Conservation (phyloP, 2,888 invertebrate species). For the Brachyopa scutellaris region DNA sequence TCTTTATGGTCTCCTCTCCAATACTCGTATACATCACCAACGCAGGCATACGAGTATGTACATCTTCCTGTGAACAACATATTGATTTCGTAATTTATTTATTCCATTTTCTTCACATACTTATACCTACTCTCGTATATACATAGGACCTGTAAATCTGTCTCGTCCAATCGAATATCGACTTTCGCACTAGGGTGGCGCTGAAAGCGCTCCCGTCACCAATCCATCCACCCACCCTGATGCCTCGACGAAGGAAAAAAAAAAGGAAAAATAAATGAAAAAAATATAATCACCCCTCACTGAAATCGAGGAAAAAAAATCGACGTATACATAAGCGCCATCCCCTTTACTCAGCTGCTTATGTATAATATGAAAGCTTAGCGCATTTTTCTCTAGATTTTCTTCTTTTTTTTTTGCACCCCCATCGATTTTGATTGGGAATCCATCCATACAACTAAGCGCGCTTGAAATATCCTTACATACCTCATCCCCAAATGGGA, state of each 20-base stretch:
- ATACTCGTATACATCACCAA: not conserved
- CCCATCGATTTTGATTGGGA: slow-evolving; percentile 82
- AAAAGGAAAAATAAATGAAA: slow-evolving; percentile 30
- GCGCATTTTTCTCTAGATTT: slow-evolving; percentile 58
- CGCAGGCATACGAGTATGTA: not conserved
- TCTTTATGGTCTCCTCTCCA: not conserved
- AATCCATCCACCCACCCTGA: slow-evolving; percentile 54
- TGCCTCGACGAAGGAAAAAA: slow-evolving; percentile 18
- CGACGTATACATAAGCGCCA: slow-evolving; percentile 62
- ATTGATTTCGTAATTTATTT: slow-evolving; percentile 69
- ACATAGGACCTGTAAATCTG: slow-evolving; percentile 62
- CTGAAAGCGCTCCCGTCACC: slow-evolving; percentile 57
- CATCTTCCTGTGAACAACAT: slow-evolving; percentile 52
- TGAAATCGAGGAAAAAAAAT: slow-evolving; percentile 58
- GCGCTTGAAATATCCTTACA: slow-evolving; percentile 71
- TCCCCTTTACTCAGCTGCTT: slow-evolving; percentile 62
- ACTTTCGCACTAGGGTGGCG: slow-evolving; percentile 69
- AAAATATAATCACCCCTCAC: slow-evolving; percentile 70
- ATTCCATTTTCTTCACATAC: slow-evolving; percentile 43
- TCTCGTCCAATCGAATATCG: slow-evolving; percentile 73
- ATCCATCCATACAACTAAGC: slow-evolving; percentile 79
- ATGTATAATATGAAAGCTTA: slow-evolving; percentile 58
- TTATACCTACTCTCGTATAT: not conserved
- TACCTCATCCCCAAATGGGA: slow-evolving; percentile 56
- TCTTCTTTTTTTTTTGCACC: slow-evolving; percentile 57